These are phyloP conservation scores for Melanostoma mellinum DNA, from an alignment of 2,888 invertebrate genomes.

Conservation along the genomic window DNA sequence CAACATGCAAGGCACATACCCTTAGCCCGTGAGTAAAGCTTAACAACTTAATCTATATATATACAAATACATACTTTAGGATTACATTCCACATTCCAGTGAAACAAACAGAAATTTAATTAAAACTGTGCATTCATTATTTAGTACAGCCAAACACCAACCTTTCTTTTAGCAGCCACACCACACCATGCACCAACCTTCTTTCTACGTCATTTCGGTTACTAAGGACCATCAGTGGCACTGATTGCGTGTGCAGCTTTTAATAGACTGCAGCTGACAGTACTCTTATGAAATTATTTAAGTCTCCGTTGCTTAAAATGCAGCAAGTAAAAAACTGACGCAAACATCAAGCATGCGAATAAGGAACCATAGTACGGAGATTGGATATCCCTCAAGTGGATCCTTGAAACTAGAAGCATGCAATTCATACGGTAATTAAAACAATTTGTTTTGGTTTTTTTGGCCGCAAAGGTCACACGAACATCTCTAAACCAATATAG, in stretches of 20 bases:
- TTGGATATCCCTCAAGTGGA: neutral
- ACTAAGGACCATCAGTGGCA: neutral
- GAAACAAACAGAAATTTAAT: slow-evolving; percentile 49
- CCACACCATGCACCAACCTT: neutral
- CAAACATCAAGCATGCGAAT: slow-evolving; percentile 13
- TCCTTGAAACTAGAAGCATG: slow-evolving; percentile 20
- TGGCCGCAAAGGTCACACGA: slow-evolving; percentile 20
- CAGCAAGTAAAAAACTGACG: slow-evolving; percentile 8
- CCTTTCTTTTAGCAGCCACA: neutral
- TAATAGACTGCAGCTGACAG: slow-evolving; percentile 64
- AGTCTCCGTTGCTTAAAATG: slow-evolving; percentile 5
- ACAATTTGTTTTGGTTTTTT: neutral
- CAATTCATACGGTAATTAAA: slow-evolving; percentile 4
- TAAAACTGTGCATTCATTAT: slow-evolving; percentile 45
- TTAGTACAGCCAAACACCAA: neutral
- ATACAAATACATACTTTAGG: neutral
- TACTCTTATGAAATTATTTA: slow-evolving; percentile 62
- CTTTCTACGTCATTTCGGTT: slow-evolving; percentile 2
- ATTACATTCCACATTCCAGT: slow-evolving; percentile 7
- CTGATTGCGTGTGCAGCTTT: slow-evolving; percentile 60
- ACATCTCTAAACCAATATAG: neutral
- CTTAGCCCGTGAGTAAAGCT: slow-evolving; percentile 5
- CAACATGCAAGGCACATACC: neutral
- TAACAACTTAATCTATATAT: neutral
- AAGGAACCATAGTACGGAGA: neutral